These are phyloP conservation scores for Antidorcas marsupialis DNA, from an alignment of 2,113 vertebrate genomes.

Conservation along the genomic window DNA sequence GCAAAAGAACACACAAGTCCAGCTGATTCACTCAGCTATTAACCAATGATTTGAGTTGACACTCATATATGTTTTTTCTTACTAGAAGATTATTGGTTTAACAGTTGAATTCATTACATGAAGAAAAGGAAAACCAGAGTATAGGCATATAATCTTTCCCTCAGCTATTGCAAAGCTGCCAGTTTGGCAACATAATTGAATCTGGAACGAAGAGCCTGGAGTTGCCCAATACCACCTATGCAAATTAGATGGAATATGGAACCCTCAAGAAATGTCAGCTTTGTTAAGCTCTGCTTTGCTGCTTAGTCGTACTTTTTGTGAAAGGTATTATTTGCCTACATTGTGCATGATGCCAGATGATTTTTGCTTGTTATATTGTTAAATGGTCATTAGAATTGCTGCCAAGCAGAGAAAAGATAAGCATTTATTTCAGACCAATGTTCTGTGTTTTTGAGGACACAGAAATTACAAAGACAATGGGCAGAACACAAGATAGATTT, in stretches of 20 bases:
- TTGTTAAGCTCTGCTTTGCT: conserved; percentile 21
- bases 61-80: not conserved
- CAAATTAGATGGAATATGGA: conserved; percentile 2
- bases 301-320: not conserved
- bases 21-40: not conserved
- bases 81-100: conserved; percentile 42
- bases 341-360: not conserved
- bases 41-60: not conserved
- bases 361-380: not conserved
- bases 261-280: conserved; percentile 38
- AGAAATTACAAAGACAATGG: not conserved
- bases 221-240: conserved; percentile 38
- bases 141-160: conserved; percentile 26
- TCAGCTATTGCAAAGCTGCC: conserved; percentile 50
- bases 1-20: not conserved
- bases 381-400: not conserved
- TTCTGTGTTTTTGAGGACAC: not conserved
- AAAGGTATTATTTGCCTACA: not conserved
- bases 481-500: not conserved
- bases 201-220: not conserved
- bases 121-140: not conserved
- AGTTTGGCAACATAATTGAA: conserved; percentile 43
- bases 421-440: not conserved
- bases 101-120: not conserved
- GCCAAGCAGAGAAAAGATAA: conserved; percentile 16